phyloP scores from a whole-genome alignment of 2,113 vertebrate species.

The Leptobrachium ailaonicum region DNA sequence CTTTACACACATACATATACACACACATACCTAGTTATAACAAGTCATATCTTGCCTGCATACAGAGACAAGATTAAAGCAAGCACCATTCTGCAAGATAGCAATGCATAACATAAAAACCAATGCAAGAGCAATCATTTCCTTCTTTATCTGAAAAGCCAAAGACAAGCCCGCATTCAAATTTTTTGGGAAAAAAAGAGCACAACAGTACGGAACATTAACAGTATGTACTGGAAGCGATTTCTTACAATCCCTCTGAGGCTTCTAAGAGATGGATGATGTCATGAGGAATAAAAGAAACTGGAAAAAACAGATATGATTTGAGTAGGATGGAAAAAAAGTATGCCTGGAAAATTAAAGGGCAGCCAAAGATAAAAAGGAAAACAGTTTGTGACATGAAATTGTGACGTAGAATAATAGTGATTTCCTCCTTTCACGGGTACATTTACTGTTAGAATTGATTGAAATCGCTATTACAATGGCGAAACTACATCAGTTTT shows the following conservation, averaged over 20 bases:
- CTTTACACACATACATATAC: too few relatives aligned
- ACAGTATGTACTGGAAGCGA: background rate
- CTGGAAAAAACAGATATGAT: slow-evolving; percentile 48
- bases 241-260: slow-evolving; percentile 52
- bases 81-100: slow-evolving; percentile 16
- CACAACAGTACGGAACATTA: slow-evolving; percentile 14
- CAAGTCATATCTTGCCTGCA: background rate
- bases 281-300: slow-evolving; percentile 39
- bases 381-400: too few relatives aligned
- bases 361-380: too few relatives aligned
- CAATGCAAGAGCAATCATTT: slow-evolving; percentile 43
- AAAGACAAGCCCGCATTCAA: slow-evolving; percentile 29
- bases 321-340: slow-evolving; percentile 14
- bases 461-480: too few relatives aligned
- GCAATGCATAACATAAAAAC: background rate
- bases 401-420: too few relatives aligned
- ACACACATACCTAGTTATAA: background rate
- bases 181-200: slow-evolving; percentile 34
- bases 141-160: slow-evolving; percentile 19
- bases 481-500: too few relatives aligned
- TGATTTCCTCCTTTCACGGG: too few relatives aligned
- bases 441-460: too few relatives aligned
- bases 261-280: slow-evolving; percentile 44
- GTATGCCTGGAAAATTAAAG: background rate
- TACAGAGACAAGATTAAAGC: background rate